A percentile compares a stretch with the other conserved stretches of the same genome.
Evolutionary conservation across 1,140 invertebrate genomes (phyloP).

Genomic region (Neodiprion virginianus): DNA sequence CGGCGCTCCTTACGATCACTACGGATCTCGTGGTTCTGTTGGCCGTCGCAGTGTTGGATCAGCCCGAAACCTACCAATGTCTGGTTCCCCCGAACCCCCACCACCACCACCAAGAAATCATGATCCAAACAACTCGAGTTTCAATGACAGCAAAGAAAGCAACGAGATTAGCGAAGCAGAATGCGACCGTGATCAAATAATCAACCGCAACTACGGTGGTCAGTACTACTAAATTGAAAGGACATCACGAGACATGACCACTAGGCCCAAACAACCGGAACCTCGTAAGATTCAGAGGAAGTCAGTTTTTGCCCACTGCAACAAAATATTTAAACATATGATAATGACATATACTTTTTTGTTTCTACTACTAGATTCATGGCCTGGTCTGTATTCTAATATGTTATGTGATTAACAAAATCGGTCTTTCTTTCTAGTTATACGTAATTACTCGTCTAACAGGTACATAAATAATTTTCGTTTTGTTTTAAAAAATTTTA

Average conservation of each 20-base stretch:
- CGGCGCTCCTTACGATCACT: slow-evolving; percentile 86
- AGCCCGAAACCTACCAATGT: slow-evolving; percentile 71
- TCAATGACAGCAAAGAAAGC: slow-evolving; percentile 90
- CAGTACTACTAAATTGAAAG: slow-evolving; percentile 48
- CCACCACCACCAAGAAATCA: slow-evolving; percentile 80
- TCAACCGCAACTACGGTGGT: slow-evolving; percentile 78
- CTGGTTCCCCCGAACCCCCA: slow-evolving; percentile 80
- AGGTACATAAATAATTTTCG: too few relatives aligned
- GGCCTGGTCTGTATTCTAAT: background rate
- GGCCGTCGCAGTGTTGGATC: slow-evolving; percentile 75
- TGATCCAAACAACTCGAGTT: slow-evolving; percentile 76
- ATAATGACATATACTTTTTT: background rate
- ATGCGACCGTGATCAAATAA: slow-evolving; percentile 82
- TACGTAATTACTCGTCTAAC: background rate
- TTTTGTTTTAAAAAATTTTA: too few relatives aligned
- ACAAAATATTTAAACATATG: background rate
- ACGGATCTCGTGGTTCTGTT: slow-evolving; percentile 81
- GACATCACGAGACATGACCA: background rate
- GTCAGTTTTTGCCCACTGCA: background rate
- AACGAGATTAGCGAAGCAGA: slow-evolving; percentile 93
- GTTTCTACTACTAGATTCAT: slow-evolving; percentile 12
- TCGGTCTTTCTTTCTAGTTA: too few relatives aligned
- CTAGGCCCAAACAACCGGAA: slow-evolving; percentile 7
- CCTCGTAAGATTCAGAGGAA: slow-evolving; percentile 4
- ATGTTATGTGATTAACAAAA: background rate